Conservation (phyloP, 2,888 invertebrate species). For the Adelognathus sp. region DNA sequence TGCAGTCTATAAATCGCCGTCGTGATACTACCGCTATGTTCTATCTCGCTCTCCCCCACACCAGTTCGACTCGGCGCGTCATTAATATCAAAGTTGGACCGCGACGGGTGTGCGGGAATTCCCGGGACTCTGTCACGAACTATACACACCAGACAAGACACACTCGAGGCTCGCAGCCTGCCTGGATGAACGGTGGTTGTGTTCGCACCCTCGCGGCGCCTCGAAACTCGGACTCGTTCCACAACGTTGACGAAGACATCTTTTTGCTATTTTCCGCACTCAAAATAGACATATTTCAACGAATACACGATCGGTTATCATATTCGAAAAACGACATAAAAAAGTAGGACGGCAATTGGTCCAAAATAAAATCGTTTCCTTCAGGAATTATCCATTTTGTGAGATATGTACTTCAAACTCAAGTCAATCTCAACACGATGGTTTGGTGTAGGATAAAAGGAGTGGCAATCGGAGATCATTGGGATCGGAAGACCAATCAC, state of each 20-base stretch:
- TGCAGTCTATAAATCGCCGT: slow-evolving; percentile 49
- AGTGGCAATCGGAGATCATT: too few species aligned
- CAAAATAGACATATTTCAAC: too few species aligned
- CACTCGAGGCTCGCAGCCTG: neutral
- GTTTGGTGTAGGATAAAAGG: too few species aligned
- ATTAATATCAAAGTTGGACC: slow-evolving; percentile 67
- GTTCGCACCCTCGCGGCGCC: slow-evolving; percentile 3
- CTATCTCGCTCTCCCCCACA: neutral
- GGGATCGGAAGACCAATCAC: slow-evolving; percentile 1
- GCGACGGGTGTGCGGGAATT: slow-evolving; percentile 23
- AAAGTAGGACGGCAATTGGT: too few species aligned
- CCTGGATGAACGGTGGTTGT: slow-evolving; percentile 13
- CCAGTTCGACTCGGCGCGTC: slow-evolving; percentile 48
- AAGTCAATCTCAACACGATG: too few species aligned
- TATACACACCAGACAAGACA: slow-evolving; percentile 2
- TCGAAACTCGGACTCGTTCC: neutral
- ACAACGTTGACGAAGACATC: neutral
- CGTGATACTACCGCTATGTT: slow-evolving; percentile 15
- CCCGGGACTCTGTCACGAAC: neutral
- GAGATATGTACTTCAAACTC: too few species aligned
- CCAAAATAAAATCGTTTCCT: too few species aligned
- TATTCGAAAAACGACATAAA: too few species aligned
- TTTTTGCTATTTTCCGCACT: neutral
- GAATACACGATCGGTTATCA: too few species aligned
- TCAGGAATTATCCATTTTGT: too few species aligned